Base-by-base conservation (phyloP, 2,113 vertebrate genomes). In the Thalassoma bifasciatum region DNA sequence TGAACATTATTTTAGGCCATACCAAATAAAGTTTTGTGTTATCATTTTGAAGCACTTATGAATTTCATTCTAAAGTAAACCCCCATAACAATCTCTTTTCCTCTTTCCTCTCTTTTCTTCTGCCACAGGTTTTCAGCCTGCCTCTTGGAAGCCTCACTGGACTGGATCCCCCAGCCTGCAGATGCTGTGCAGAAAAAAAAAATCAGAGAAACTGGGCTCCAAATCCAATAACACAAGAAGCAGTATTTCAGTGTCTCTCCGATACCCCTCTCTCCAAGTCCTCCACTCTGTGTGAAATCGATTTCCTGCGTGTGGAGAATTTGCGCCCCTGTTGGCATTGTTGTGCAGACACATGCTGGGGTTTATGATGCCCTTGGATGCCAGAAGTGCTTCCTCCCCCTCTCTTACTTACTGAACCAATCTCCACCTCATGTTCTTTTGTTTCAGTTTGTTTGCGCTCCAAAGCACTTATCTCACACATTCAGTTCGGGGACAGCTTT, bases 201-300 rank as follows among this genome's bases (percentile, higher is more conserved):
- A 69, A 61, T 79, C 77, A 82, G 76, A 91, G n/a, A 85, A 90
- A 81, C 61, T 71, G 66, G 74, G 65, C 73, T 77, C 70, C 79
- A 86, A 94, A 92, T 94, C 92, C 93, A 93, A 91, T 90, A 92
- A 91, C 73, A 84, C 81, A 86, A 90, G 91, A 91, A 84, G 86
- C 86, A 85, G 89, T 84, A 86, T 92, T 92, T 90, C 84, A 85
- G 79, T 81, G 81, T 80, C 67, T 85, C 81, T 84, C 57, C 24
- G 83, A 86, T 85, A 86, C 57, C 83, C 83, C 84, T 87, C 86
- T 73, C 84, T 88, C 87, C 88, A 87, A 89, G 87, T 92, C 88
- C 86, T 91, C 74, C 78, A 71, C 80, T 84, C 73, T 88, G 62
- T 81, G 91, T 93, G 91, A 94, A 94, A 94, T 92, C 60, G 89